Percentiles rank a stretch among this genome's conserved stretches.
These are phyloP conservation scores for Coleophora flavipennella DNA, from an alignment of 2,888 invertebrate genomes.

Conservation along the genomic window DNA sequence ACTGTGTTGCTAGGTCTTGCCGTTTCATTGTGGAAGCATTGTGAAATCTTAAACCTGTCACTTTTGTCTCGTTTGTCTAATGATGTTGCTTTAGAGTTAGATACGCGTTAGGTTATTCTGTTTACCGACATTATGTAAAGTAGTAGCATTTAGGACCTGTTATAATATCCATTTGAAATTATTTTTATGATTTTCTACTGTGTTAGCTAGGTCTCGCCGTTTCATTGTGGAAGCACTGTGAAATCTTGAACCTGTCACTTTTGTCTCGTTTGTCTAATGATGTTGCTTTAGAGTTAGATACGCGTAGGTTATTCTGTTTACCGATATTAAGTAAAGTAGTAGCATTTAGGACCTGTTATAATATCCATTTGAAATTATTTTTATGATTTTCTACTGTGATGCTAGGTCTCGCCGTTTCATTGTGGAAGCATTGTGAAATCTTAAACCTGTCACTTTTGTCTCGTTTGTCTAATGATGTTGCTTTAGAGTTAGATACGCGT, in stretches of 20 bases:
- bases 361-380: too few relatives aligned
- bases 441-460: slow-evolving; percentile 32
- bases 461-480: slow-evolving; percentile 25
- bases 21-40: too few relatives aligned
- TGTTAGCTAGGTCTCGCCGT: slow-evolving; percentile 21
- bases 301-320: slow-evolving; percentile 17
- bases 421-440: slow-evolving; percentile 29
- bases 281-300: slow-evolving; percentile 18
- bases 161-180: too few relatives aligned
- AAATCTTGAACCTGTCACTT: slow-evolving; percentile 35
- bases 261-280: slow-evolving; percentile 27
- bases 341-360: too few relatives aligned
- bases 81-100: too few relatives aligned
- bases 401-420: slow-evolving; percentile 27
- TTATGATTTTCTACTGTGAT: not conserved
- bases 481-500: slow-evolving; percentile 17
- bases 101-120: too few relatives aligned
- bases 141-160: too few relatives aligned
- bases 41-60: too few relatives aligned
- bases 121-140: too few relatives aligned
- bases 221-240: slow-evolving; percentile 24
- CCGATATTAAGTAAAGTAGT: too few relatives aligned
- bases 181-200: slow-evolving; percentile 31
- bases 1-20: slow-evolving; percentile 18
- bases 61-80: too few relatives aligned